These are phyloP conservation scores for Gymnoscopelus braueri DNA, from an alignment of 2,797 vertebrate genomes.

Conservation along the genomic window DNA sequence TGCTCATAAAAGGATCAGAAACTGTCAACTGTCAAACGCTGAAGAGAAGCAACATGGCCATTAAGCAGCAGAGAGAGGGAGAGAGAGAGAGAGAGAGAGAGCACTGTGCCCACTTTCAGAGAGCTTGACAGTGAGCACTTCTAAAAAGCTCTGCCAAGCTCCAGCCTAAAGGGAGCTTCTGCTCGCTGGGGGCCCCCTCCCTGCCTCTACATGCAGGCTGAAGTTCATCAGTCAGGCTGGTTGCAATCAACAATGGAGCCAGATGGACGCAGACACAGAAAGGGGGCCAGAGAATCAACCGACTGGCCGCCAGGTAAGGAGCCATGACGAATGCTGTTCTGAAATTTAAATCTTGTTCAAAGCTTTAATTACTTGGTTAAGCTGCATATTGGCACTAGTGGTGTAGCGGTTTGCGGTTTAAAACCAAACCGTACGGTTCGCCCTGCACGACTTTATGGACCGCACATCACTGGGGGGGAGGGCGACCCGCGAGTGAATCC, in stretches of 20 bases:
- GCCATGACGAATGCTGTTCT: conserved; percentile 45
- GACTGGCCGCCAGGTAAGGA: conserved; percentile 55
- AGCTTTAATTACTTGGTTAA: no score
- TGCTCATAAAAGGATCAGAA: conserved; percentile 75
- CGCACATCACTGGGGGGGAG: no score
- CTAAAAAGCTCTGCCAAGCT: conserved; percentile 71
- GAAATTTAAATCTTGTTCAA: conserved; percentile 11
- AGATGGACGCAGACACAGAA: conserved; percentile 67
- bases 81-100: conserved; percentile 32
- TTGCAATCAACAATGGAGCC: conserved; percentile 72
- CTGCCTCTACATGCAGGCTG: conserved; percentile 55
- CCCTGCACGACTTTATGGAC: no score
- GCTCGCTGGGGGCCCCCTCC: conserved; percentile 54
- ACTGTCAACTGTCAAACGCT: conserved; percentile 73
- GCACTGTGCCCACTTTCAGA: conserved; percentile 59
- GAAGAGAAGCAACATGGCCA: conserved; percentile 72
- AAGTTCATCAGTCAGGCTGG: conserved; percentile 69
- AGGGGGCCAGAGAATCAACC: conserved; percentile 34
- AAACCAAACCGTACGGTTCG: no score
- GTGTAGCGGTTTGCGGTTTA: no score
- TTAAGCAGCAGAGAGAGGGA: conserved; percentile 60
- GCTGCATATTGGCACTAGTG: no score
- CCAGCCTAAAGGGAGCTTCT: conserved; percentile 64
- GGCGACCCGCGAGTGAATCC: no score
- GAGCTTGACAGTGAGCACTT: conserved; percentile 57